Base-by-base conservation (phyloP, 1,140 invertebrate genomes). In the Linepithema humile region DNA sequence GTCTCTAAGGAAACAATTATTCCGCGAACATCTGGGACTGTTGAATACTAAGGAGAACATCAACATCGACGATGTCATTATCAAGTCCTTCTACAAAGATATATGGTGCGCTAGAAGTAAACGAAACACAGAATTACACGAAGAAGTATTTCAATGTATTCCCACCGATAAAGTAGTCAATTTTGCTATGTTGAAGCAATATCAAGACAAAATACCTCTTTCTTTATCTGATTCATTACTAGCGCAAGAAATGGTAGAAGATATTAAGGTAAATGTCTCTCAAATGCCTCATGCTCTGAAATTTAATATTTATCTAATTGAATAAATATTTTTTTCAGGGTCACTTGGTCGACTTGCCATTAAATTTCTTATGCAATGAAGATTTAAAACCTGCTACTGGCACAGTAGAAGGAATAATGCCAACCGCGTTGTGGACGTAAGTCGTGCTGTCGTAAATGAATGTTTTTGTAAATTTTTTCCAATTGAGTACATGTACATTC, bases 101-200 rank as follows among this genome's bases (percentile, higher is more conserved):
- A 92, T 97, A 0, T 99, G 98, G 98, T 95, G 97, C 64, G 94
- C 95, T 50, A 97, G 95, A 59, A 98, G 98, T 6, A 95, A 95
- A 45, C 93, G 94, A 60, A 99, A 99, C 92, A 98, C 98, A 0
- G 96, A 96, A 85, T 96, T 98, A 38, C 99, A 97, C 94, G 98
- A 99, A 90, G 96, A 98, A 95, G 97, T 98, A 65, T 98, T 98
- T 91, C 96, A 96, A 87, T 98, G 97, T 88, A 96, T 99, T 88
- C 98, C 98, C 1, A 97, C 96, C 0, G 97, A 99, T 93, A 94
- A 95, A 73, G 97, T 98, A 0, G 95, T 96, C 60, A 96, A 95
- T 26, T 98, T 98, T 93, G 93, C 95, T 0, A 95, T 96, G 84
- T 93, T 99, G 43, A 97, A 96, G 90, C 95, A 95, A 26, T 98